Conservation (phyloP, 2,113 vertebrate genomes). For the Microtus oregoni region DNA sequence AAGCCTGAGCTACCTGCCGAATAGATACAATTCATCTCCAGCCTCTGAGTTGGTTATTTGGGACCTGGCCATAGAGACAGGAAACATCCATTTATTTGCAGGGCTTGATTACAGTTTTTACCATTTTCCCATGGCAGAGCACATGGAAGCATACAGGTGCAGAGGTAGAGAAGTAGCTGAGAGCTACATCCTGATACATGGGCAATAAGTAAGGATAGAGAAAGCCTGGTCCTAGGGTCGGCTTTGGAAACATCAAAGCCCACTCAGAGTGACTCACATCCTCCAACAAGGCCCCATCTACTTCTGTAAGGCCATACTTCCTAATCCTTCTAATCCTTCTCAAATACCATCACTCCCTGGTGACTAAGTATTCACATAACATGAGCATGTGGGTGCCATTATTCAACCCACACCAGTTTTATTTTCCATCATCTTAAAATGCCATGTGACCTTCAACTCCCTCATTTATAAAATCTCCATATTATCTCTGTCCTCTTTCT, state of each 20-base stretch:
- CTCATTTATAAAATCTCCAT: neutral
- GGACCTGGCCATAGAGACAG: too few relatives aligned
- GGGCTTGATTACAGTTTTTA: neutral
- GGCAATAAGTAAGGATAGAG: neutral
- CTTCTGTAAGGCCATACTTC: neutral
- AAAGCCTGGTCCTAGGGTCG: neutral
- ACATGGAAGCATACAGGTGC: neutral
- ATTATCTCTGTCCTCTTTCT: neutral
- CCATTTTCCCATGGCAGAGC: neutral
- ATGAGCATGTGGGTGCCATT: neutral
- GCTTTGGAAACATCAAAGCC: neutral
- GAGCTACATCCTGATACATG: neutral
- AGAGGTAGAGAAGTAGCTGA: neutral
- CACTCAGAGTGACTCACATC: neutral
- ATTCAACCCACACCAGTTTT: neutral
- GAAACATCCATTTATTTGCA: too few relatives aligned
- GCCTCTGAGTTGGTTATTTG: too few relatives aligned
- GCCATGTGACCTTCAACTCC: neutral
- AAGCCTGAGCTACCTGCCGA: too few relatives aligned
- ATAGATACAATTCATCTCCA: too few relatives aligned
- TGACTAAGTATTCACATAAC: neutral
- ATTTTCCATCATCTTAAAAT: neutral
- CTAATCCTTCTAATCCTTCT: neutral
- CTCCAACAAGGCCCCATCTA: neutral
- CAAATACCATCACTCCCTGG: neutral